Percentiles rank a stretch among this genome's conserved stretches.
These are phyloP conservation scores for Tigriopus californicus DNA, from an alignment of 2,888 invertebrate species.

Conservation along the genomic window DNA sequence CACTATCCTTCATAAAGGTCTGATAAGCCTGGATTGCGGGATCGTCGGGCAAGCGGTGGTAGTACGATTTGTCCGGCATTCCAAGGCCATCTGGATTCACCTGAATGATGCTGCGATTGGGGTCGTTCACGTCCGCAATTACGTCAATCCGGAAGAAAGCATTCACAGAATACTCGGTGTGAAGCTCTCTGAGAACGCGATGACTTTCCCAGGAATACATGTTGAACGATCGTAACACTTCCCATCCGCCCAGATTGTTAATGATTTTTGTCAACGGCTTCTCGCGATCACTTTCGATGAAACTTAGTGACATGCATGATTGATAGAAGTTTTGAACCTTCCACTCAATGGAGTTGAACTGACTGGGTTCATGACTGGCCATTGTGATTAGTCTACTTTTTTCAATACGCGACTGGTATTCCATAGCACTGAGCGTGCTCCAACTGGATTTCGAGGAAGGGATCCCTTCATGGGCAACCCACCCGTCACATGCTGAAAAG, in stretches of 20 bases:
- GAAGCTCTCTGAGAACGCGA: slow-evolving; percentile 28
- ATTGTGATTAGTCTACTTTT: slow-evolving; percentile 10
- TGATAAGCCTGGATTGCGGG: slow-evolving; percentile 29
- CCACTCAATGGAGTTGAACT: slow-evolving; percentile 30
- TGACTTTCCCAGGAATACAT: slow-evolving; percentile 19
- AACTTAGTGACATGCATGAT: slow-evolving; percentile 31
- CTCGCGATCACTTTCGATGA: slow-evolving; percentile 31
- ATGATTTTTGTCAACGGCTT: slow-evolving; percentile 31
- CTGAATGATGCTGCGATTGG: slow-evolving; percentile 29
- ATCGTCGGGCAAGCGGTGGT: slow-evolving; percentile 8
- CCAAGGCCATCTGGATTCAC: not conserved
- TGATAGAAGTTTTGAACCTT: slow-evolving; percentile 40
- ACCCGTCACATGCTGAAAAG: not conserved
- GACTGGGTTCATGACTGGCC: slow-evolving; percentile 10
- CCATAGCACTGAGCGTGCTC: not conserved
- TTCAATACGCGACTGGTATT: not conserved
- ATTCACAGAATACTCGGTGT: slow-evolving; percentile 31
- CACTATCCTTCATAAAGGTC: slow-evolving; percentile 33
- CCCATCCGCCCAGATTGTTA: slow-evolving; percentile 30
- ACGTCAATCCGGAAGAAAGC: slow-evolving; percentile 36
- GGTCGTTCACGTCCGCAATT: slow-evolving; percentile 31
- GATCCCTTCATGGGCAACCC: not conserved
- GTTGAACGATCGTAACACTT: slow-evolving; percentile 19
- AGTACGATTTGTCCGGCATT: slow-evolving; percentile 11
- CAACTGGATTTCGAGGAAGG: not conserved